A percentile compares a stretch with the other conserved stretches of the same genome.
Conservation (phyloP, 1,140 invertebrate species). For the Vanessa atalanta region DNA sequence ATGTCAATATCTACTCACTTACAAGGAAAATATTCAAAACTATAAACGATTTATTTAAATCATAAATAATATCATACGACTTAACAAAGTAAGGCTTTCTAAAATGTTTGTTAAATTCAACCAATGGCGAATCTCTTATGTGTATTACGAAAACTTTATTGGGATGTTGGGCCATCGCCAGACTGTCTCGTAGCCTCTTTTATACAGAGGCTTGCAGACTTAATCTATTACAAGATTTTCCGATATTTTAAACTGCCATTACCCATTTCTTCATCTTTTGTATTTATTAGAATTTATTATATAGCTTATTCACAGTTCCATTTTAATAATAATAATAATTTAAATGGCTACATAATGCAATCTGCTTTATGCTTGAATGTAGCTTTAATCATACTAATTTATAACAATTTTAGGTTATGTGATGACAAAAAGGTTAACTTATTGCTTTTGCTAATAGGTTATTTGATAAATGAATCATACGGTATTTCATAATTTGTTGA, state of each 20-base stretch:
- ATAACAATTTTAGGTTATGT: too few relatives aligned
- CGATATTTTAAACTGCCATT: slow-evolving; percentile 13
- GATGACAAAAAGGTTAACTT: too few relatives aligned
- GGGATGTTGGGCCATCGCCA: slow-evolving; percentile 41
- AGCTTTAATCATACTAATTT: too few relatives aligned
- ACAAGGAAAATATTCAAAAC: too few relatives aligned
- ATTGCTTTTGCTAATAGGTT: too few relatives aligned
- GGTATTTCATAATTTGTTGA: background rate
- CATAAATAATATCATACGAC: background rate
- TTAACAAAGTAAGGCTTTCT: background rate
- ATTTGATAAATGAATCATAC: background rate
- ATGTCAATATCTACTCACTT: too few relatives aligned
- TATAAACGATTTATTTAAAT: too few relatives aligned
- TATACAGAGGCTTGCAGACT: slow-evolving; percentile 19
- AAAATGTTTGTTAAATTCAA: slow-evolving; percentile 4
- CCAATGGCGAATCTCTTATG: slow-evolving; percentile 18
- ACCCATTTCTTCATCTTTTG: background rate
- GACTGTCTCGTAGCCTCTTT: slow-evolving; percentile 38
- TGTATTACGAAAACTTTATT: slow-evolving; percentile 40
- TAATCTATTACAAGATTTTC: slow-evolving; percentile 20
- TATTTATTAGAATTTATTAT: background rate
- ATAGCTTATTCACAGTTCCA: background rate
- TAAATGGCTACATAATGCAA: too few relatives aligned
- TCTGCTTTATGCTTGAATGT: too few relatives aligned
- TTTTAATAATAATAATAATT: background rate